Evolutionary conservation across 1,140 invertebrate genomes (phyloP).

Genomic region (Caenorhabditis inopinata): DNA sequence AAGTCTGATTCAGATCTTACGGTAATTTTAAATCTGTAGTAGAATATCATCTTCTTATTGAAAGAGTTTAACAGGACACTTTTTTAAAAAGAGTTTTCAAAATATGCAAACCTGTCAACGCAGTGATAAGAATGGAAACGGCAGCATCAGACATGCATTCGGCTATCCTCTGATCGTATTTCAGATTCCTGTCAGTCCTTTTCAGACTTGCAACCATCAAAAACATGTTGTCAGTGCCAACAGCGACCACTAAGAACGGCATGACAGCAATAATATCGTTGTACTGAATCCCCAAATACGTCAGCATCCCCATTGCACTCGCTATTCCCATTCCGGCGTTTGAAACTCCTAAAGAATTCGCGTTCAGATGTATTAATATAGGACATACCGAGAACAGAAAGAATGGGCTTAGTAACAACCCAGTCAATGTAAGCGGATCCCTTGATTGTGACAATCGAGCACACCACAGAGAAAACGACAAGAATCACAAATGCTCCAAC

Average conservation of each 20-base stretch:
- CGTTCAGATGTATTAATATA: neutral
- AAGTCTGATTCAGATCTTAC: too few relatives aligned
- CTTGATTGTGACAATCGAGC: slow-evolving; percentile 59
- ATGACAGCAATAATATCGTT: slow-evolving; percentile 66
- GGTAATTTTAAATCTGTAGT: too few relatives aligned
- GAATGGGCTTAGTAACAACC: slow-evolving; percentile 64
- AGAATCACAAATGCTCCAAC: slow-evolving; percentile 60
- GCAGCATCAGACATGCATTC: slow-evolving; percentile 68
- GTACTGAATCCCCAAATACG: slow-evolving; percentile 77
- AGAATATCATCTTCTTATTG: too few relatives aligned
- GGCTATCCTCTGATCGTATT: slow-evolving; percentile 56
- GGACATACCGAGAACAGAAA: slow-evolving; percentile 52
- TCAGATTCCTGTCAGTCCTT: slow-evolving; percentile 55
- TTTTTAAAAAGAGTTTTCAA: too few relatives aligned
- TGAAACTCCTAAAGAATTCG: slow-evolving; percentile 73
- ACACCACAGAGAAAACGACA: slow-evolving; percentile 60
- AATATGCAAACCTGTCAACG: slow-evolving; percentile 67
- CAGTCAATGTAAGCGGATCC: slow-evolving; percentile 60
- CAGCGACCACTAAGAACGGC: slow-evolving; percentile 67
- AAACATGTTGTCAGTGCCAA: slow-evolving; percentile 71
- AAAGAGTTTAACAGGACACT: too few relatives aligned
- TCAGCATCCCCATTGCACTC: slow-evolving; percentile 84
- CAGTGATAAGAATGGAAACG: slow-evolving; percentile 70
- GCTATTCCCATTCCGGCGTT: slow-evolving; percentile 85
- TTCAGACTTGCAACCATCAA: slow-evolving; percentile 68